Conservation (phyloP, 1,140 invertebrate genomes). For the Ridgeia piscesae region DNA sequence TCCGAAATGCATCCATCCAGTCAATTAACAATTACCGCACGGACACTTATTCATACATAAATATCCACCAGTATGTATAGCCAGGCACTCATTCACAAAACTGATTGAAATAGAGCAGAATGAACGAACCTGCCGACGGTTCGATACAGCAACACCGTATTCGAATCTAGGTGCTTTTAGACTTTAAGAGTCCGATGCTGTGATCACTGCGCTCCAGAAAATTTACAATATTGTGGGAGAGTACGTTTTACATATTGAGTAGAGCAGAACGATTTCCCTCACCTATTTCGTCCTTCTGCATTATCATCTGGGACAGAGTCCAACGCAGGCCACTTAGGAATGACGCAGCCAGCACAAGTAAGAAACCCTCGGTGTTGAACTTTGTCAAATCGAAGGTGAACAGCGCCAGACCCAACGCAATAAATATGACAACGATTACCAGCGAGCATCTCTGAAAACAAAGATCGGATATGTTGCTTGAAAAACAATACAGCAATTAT, state of each 20-base stretch:
- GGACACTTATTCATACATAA: too few relatives aligned
- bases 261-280: neutral
- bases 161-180: too few relatives aligned
- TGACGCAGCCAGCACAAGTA: constrained; percentile 85
- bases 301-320: constrained; percentile 94
- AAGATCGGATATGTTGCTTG: constrained; percentile 39
- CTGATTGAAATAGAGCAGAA: too few relatives aligned
- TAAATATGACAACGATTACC: constrained; percentile 84
- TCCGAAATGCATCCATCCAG: too few relatives aligned
- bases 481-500: neutral
- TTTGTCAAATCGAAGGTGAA: constrained; percentile 97
- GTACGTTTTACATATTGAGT: neutral
- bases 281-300: constrained; percentile 89
- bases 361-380: constrained; percentile 86
- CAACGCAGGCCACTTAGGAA: constrained; percentile 88
- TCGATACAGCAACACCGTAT: too few relatives aligned
- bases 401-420: constrained; percentile 86
- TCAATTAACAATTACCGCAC: too few relatives aligned
- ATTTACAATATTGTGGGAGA: too few relatives aligned
- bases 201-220: too few relatives aligned
- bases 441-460: constrained; percentile 79
- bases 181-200: too few relatives aligned
- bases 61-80: too few relatives aligned
- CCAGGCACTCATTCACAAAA: too few relatives aligned
- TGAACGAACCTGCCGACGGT: too few relatives aligned